These are phyloP conservation scores for Leptopterna dolabrata DNA, from an alignment of 2,888 invertebrate genomes.

Conservation along the genomic window DNA sequence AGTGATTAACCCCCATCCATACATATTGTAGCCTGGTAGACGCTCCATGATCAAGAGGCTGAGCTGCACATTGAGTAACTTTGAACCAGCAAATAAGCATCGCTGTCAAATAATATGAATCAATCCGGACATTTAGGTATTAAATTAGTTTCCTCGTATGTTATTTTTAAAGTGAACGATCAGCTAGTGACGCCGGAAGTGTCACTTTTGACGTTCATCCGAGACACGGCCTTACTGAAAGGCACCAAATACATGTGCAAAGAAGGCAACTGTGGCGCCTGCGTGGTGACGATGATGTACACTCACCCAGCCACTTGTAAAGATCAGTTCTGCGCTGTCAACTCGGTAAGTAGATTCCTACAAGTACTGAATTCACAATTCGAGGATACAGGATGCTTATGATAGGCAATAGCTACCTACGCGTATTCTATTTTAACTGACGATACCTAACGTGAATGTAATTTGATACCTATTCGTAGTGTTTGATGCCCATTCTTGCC, in stretches of 20 bases:
- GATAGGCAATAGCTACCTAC: too few species aligned
- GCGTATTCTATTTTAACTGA: too few species aligned
- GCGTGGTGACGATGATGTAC: conserved; percentile 67
- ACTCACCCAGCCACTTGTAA: conserved; percentile 55
- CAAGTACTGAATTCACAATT: too few species aligned
- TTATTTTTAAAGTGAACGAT: neutral
- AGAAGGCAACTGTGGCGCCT: conserved; percentile 80
- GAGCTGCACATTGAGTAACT: too few species aligned
- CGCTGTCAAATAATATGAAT: too few species aligned
- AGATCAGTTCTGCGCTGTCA: conserved; percentile 54
- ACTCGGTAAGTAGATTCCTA: conserved; percentile 60
- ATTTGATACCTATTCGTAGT: conserved; percentile 68
- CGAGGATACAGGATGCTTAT: too few species aligned
- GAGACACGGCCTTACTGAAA: conserved; percentile 72
- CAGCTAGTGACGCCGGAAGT: neutral
- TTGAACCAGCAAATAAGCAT: too few species aligned
- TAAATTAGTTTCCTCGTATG: too few species aligned
- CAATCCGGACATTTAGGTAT: too few species aligned
- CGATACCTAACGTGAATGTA: neutral
- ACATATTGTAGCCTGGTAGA: too few species aligned
- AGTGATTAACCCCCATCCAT: too few species aligned
- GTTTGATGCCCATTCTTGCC: conserved; percentile 73
- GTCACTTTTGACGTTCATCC: conserved; percentile 73
- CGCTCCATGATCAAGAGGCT: too few species aligned
- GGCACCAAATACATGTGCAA: conserved; percentile 80